These are phyloP conservation scores for Ceratina japonica DNA, from an alignment of 1,140 invertebrate genomes.

Conservation along the genomic window DNA sequence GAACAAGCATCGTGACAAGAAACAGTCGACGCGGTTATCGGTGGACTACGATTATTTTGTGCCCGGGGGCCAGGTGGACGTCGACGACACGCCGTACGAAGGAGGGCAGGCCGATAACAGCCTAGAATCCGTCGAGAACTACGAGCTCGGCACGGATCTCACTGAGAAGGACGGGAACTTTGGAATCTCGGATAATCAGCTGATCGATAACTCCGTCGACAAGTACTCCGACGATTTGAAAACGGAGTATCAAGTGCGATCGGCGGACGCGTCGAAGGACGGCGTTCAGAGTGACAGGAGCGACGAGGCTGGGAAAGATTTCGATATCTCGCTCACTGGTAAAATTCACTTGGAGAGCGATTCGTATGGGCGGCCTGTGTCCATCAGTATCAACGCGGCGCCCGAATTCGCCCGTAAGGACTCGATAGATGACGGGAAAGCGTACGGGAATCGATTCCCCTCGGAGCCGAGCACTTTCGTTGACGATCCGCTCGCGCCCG, in stretches of 20 bases:
- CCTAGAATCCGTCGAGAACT: neutral
- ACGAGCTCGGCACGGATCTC: neutral
- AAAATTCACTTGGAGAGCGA: slow-evolving; percentile 60
- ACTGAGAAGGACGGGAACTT: neutral
- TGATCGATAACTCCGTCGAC: neutral
- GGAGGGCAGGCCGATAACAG: neutral
- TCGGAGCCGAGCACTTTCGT: slow-evolving; percentile 4
- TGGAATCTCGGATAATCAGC: neutral
- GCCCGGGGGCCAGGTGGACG: neutral
- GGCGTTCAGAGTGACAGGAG: neutral
- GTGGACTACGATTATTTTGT: neutral
- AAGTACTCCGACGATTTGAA: neutral
- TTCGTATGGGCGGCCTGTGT: slow-evolving; percentile 49
- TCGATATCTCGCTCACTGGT: slow-evolving; percentile 63
- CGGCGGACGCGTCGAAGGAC: neutral
- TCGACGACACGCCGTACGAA: neutral
- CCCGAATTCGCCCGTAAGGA: slow-evolving; percentile 16
- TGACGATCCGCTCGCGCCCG: neutral
- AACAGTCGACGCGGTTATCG: neutral
- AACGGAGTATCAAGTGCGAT: neutral
- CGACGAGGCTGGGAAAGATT: slow-evolving; percentile 14
- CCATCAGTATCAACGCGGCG: slow-evolving; percentile 59
- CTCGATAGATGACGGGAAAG: neutral
- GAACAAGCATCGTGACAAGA: neutral
- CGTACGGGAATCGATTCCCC: slow-evolving; percentile 28